Percentiles rank a stretch among this genome's conserved stretches.
Evolutionary conservation across 1,140 invertebrate species (phyloP).

Genomic region (Dinothrombium tinctorium): DNA sequence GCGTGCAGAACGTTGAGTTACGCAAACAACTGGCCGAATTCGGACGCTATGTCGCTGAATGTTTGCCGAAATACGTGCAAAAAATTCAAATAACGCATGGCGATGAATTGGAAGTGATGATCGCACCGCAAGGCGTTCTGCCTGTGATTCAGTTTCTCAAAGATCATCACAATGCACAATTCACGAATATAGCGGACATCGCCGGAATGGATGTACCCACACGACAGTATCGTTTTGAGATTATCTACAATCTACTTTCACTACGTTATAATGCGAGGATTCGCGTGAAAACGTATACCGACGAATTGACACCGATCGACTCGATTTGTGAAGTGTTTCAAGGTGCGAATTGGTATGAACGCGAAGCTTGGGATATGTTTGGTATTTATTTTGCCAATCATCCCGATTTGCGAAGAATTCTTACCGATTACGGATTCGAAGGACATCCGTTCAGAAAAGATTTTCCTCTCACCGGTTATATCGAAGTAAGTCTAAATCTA

Average conservation of each 20-base stretch:
- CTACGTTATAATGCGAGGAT: constrained; percentile 71
- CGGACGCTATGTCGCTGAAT: constrained; percentile 67
- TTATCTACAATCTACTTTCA: constrained; percentile 85
- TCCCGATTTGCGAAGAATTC: constrained; percentile 82
- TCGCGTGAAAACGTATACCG: constrained; percentile 90
- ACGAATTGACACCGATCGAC: constrained; percentile 85
- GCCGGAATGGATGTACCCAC: constrained; percentile 71
- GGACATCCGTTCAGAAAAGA: constrained; percentile 96
- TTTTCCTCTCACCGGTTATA: constrained; percentile 87
- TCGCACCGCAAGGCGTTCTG: constrained; percentile 76
- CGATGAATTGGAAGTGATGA: constrained; percentile 72
- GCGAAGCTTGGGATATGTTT: constrained; percentile 90
- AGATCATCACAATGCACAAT: constrained; percentile 83
- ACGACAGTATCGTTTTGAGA: constrained; percentile 53
- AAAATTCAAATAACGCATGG: constrained; percentile 56
- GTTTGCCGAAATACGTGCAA: constrained; percentile 77
- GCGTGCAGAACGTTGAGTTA: too few species aligned
- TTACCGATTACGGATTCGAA: constrained; percentile 99
- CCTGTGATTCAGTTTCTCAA: constrained; percentile 73
- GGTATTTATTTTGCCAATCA: constrained; percentile 94
- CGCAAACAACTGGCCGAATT: constrained; percentile 44
- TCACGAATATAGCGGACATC: constrained; percentile 60
- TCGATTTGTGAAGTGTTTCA: constrained; percentile 53
- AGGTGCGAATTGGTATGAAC: constrained; percentile 89
- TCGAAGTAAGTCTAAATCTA: constrained; percentile 74